Base-by-base conservation (phyloP, 2,888 invertebrate species). In the Dasypogon diadema region DNA sequence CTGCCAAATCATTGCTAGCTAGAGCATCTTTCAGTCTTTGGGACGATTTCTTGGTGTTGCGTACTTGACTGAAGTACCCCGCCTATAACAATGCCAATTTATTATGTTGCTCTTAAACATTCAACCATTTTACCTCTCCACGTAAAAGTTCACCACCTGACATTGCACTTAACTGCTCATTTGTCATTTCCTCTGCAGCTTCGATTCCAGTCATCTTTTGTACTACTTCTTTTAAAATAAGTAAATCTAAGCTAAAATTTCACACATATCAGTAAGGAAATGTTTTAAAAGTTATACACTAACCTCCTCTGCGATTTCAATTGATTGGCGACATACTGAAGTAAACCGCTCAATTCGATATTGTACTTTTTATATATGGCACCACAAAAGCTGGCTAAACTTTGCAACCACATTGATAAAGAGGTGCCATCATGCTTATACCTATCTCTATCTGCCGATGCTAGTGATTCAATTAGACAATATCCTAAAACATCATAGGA, bases 191-290 rank as follows among this genome's bases (percentile, higher is more conserved):
- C 84, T 98, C 97, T 0, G 94, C 93, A 0, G 98, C 93, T 87
- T 99, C 99, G 74, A 99, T 96, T 4, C 99, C 99, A 0, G 98
- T 96, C 99, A 99, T 99, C 88, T 98, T 99, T 87, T 98, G 97
- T 54, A 99, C 96, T 80, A 99, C 94, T 88, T 99, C 99, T 85
- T 98, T 96, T 74, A 99, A 88, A 80, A 99, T 93, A 30, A 99
- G 87, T 81, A 97, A 89, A 87, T 98, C 98, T 88, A 92, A 91
- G 87, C 95, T 93, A 42, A 12, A 42, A 42, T 42, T 42, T 3
- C n/a, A 12, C n/a, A 42, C 8, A 12, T 16, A 4, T 16, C 5
- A 26, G 21, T 21, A 3, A 16, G 26, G 0, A 51, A 24, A 12
- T n/a, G 26, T 3, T 8, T 37, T 2, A 12, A 22, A 22, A 37